Evolutionary conservation across 2,113 vertebrate genomes (phyloP), one percentile per base, ranked within the genome.

Genomic region (Oncorhynchus gorbuscha): DNA sequence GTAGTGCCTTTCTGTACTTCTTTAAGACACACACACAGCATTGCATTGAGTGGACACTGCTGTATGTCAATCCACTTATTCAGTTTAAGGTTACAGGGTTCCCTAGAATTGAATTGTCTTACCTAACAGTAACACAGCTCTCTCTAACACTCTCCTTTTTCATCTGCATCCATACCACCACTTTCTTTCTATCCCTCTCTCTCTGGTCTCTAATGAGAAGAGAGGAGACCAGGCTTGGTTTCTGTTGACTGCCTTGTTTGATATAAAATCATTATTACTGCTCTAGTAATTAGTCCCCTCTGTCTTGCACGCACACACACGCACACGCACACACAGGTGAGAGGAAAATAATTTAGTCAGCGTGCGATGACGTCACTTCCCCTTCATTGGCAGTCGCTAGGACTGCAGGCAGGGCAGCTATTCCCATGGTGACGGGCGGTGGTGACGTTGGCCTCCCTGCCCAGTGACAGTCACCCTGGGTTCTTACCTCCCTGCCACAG

Each of bases 371-470:
- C 58, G 65, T 67, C 74, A 55, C 16, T 5, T 69, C 83, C 69
- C 59, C 51, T 55, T 55, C 13, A 55, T 14, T 18, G 14, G 13
- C 51, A 18, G 51, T 55, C 7, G 22, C 30, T 14, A 76, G 59
- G 51, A 81, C 1, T 65, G 39, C 9, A 45, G 39, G 39, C 39
- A 45, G 9, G 39, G 22, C 26, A 77, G 73, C 26, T 24, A 73
- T 80, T 74, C 77, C 80, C 81, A 85, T 80, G 75, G 79, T 64
- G 80, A 83, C 74, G 14, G 49, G 16, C 49, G 16, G 22, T 13
- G 79, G 72, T 73, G 66, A 48, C 20, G 71, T 62, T 80, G 26
- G 72, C 64, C 71, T 66, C 67, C 76, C 76, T 74, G 69, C 49
- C 13, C 39, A 13, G 30, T 80, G 64, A 73, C 72, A 78, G 59